phyloP scores from a whole-genome alignment of 2,888 invertebrate genomes.

The Hydroisotoma schaefferi region DNA sequence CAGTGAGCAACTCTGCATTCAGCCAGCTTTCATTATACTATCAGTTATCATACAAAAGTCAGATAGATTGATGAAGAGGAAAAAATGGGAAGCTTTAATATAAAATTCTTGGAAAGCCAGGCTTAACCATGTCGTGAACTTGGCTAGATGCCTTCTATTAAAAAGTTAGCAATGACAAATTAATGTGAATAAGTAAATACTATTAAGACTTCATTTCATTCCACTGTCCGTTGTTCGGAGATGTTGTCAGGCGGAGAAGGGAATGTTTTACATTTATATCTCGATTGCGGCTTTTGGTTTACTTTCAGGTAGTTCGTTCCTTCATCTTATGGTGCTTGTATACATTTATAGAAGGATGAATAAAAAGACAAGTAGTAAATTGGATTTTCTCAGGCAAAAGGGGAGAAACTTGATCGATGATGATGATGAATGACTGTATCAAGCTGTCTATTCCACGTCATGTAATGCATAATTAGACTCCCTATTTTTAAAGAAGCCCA shows the following conservation, averaged over 20 bases:
- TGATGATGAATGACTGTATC: conserved; percentile 22
- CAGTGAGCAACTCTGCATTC: too few species aligned
- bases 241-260: neutral
- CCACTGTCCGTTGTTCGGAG: neutral
- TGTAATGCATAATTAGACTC: conserved; percentile 20
- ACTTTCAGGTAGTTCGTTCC: neutral
- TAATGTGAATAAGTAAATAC: conserved; percentile 10
- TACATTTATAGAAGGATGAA: neutral
- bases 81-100: too few species aligned
- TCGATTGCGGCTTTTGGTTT: too few species aligned
- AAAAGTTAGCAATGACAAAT: conserved; percentile 17
- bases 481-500: conserved; percentile 1
- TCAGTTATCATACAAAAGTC: too few species aligned
- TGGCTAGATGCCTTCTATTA: neutral
- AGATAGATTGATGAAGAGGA: too few species aligned
- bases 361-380: too few species aligned
- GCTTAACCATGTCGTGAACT: neutral
- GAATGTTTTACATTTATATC: too few species aligned
- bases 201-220: conserved; percentile 11
- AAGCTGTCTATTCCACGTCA: conserved; percentile 14
- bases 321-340: neutral
- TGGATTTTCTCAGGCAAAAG: too few species aligned
- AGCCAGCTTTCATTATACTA: too few species aligned
- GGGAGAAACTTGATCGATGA: conserved; percentile 11
- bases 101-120: neutral